Evolutionary conservation across 2,113 vertebrate species (phyloP), one percentile per base, ranked within the genome.

Genomic region (Oreotrochilus melanogaster): DNA sequence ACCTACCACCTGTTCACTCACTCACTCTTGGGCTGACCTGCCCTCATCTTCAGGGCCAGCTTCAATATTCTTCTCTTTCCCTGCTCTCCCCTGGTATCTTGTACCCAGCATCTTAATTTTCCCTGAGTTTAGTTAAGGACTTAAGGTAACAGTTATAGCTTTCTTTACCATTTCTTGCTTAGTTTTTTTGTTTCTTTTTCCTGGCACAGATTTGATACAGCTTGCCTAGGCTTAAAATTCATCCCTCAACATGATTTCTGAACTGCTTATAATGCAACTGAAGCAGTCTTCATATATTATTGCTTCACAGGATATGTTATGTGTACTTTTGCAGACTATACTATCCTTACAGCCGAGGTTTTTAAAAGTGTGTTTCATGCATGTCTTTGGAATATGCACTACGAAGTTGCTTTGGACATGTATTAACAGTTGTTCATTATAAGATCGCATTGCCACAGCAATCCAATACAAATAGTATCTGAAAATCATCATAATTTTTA

Each of bases 1-100:
- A 83, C 84, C 54, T 48, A 67, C 84, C 88, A 93, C 87, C 90
- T 95, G 91, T 92, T 96, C 81, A 73, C 47, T 96, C 95, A 91
- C 72, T 93, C 92, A 94, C 23, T 75, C 80, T 87, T 61, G 81
- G 66, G 74, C 51, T 67, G 54, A 85, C 88, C 69, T 67, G 73
- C 62, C 47, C 42, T 65, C 10, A 4, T 39, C 31, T 21, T 47
- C 33, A 33, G 51, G 24, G 51, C 25, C 21, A 64, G 53, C 62
- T 78, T 73, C 7, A 4, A 13, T 86, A 78, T 76, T 57, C 58
- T 16, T 72, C 51, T 76, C 42, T 28, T 47, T 51, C 71, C 37
- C 43, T 62, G 2, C 47, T 58, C 7, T 61, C 39, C 18, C 86
- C 10, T 51, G 6, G 4, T 62, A 53, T 69, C 24, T 65, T 70